Evolutionary conservation across 2,113 vertebrate genomes (phyloP).

Genomic region (Daphoenositta chrysoptera): DNA sequence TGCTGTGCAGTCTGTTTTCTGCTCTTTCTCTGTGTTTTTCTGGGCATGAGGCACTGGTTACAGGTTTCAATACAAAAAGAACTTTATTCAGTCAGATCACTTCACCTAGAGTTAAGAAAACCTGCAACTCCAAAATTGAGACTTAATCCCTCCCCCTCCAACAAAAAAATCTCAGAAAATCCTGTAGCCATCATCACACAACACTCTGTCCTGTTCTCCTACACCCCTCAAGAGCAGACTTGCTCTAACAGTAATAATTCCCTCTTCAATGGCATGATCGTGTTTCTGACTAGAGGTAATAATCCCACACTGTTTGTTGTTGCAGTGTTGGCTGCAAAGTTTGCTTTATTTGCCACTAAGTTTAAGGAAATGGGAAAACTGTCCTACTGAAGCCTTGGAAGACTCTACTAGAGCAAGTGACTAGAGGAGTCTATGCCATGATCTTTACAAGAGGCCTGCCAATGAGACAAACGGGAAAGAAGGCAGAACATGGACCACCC

Average conservation of each 20-base stretch:
- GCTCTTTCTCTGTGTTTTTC: neutral
- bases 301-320: accelerated
- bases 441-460: neutral
- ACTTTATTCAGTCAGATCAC: neutral
- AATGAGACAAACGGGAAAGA: neutral
- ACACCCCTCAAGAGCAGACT: neutral
- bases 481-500: neutral
- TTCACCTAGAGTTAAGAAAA: neutral
- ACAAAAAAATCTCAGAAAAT: neutral
- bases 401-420: neutral
- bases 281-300: neutral
- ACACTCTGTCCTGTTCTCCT: neutral
- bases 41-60: neutral
- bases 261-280: neutral
- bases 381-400: neutral
- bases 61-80: neutral
- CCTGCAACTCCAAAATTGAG: neutral
- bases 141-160: neutral
- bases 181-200: neutral
- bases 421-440: neutral
- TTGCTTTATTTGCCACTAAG: neutral
- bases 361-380: neutral
- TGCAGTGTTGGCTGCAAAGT: neutral
- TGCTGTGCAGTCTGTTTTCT: neutral
- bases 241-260: neutral